Evolutionary conservation across 2,797 vertebrate species (phyloP), one percentile per base, ranked within the genome.

Genomic region (Parambassis ranga): DNA sequence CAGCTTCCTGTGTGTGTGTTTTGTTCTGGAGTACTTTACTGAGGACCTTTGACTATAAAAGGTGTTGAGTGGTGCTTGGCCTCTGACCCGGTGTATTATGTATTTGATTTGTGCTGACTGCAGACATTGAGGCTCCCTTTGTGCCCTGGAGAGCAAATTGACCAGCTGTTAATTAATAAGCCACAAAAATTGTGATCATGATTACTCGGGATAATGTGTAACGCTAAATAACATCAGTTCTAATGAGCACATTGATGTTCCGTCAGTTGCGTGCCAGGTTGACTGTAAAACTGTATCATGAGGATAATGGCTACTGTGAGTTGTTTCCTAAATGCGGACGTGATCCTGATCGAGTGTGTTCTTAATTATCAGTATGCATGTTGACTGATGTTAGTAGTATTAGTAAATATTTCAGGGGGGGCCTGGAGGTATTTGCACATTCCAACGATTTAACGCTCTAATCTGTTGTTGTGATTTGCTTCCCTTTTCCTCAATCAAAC

Each of bases 381-480:
- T 35, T 41, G 31, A 63, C 20, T 35, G 56, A 70, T 77, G 52
- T 55, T 32, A 37, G 53, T 2, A 72, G 53, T n/a, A n/a, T n/a
- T n/a, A n/a, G 75, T 77, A 50, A 60, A 79, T 72, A 71, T 77
- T 76, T 68, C 47, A 82, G 20, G 9, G 15, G 9, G 6, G 1
- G 43, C 66, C 60, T 28, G 6, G 13, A 75, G 71, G 75, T 78
- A 58, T 84, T 83, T 67, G 65, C 48, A 56, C 55, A 69, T 65
- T 50, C 28, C 47, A 22, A 32, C 56, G 56, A 49, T 74, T 65
- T 70, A 68, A 48, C 51, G 71, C 48, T 31, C 61, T 60, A 70
- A 78, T 69, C 61, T 42, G 44, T 6, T 3, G 43, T 19, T 22
- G 7, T 47, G 47, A 64, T 69, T 70, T 33, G 33, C 61, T 67